Conservation (phyloP, 2,797 vertebrate species). For the Phrynocephalus guinanensis region DNA sequence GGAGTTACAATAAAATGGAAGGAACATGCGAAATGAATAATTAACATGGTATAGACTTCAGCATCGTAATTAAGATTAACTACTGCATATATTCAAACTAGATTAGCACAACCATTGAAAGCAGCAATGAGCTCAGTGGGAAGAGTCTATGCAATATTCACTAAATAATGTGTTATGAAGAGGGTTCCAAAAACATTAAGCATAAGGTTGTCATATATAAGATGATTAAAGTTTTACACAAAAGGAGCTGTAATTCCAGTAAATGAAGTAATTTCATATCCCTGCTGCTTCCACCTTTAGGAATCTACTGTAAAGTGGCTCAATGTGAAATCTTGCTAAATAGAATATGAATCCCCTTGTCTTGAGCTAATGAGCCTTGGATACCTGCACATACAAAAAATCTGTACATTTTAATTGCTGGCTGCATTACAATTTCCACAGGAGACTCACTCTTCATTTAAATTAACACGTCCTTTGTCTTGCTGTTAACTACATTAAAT, state of each 20-base stretch:
- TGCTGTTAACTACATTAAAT: slow-evolving; percentile 26
- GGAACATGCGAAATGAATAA: slow-evolving; percentile 82
- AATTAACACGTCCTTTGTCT: slow-evolving; percentile 36
- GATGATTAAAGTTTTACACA: slow-evolving; percentile 81
- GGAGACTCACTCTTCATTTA: slow-evolving; percentile 41
- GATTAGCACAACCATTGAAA: slow-evolving; percentile 80
- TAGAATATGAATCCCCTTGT: slow-evolving; percentile 74
- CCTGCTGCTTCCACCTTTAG: slow-evolving; percentile 80
- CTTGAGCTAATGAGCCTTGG: slow-evolving; percentile 75
- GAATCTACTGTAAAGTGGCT: slow-evolving; percentile 75
- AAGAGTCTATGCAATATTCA: slow-evolving; percentile 71
- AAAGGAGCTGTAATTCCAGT: slow-evolving; percentile 80
- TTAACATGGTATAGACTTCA: slow-evolving; percentile 81
- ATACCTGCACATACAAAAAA: slow-evolving; percentile 17
- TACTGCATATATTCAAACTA: slow-evolving; percentile 79
- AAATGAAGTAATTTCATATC: slow-evolving; percentile 81
- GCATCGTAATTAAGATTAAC: slow-evolving; percentile 85
- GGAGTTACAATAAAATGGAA: slow-evolving; percentile 79
- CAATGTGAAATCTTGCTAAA: slow-evolving; percentile 77
- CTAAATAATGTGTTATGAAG: slow-evolving; percentile 81
- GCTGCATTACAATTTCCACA: slow-evolving; percentile 20
- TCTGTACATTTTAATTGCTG: slow-evolving; percentile 30
- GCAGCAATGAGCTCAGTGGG: slow-evolving; percentile 77
- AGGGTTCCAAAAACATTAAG: slow-evolving; percentile 79
- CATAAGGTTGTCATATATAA: slow-evolving; percentile 84